Base-by-base conservation (phyloP, 2,888 invertebrate species). In the Heliconius ethilla region DNA sequence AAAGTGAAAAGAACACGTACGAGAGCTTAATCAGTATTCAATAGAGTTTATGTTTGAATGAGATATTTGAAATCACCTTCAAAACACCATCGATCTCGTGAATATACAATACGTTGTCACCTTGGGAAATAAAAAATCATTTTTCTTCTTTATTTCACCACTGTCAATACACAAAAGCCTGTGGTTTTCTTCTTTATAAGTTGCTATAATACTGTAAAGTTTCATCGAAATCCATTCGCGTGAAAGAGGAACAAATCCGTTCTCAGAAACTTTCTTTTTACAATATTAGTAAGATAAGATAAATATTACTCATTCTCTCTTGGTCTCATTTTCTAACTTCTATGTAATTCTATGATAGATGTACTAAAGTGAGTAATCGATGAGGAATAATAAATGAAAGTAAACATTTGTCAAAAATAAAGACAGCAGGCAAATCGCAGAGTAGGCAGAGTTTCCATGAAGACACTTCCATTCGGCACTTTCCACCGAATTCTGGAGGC, bases 1-100 rank as follows among this genome's bases (percentile, higher is more conserved):
- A 65, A 67, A 76, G 73, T 77, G 74, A 78, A 77, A 81, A 75
- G 79, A 77, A 74, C 81, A 80, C 81, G 80, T 80, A 75, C 74
- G 66, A 74, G 65, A 78, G 70, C 78, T 80, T 45, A 76, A 83
- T 84, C 82, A 82, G 79, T 83, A 84, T 83, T 81, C 83, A 69
- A 77, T 76, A 76, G 70, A 77, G 66, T 70, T 65, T 75, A 78
- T 74, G 76, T 82, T 69, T 83, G 83, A 83, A 82, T 83, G 82
- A 82, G 81, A 82, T 78, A 77, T 77, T 82, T 79, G 81, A 80
- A 82, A 79, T 80, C 76, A 79, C 80, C 80, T 81, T 79, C 78
- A 78, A 80, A 79, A 79, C 40, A 67, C 40, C 29, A 70, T 55
- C 75, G 63, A 70, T 55, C 62, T 70, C 76, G 55, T 45, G 40